Base-by-base conservation (phyloP, 2,113 vertebrate genomes). In the Synchiropus splendidus region DNA sequence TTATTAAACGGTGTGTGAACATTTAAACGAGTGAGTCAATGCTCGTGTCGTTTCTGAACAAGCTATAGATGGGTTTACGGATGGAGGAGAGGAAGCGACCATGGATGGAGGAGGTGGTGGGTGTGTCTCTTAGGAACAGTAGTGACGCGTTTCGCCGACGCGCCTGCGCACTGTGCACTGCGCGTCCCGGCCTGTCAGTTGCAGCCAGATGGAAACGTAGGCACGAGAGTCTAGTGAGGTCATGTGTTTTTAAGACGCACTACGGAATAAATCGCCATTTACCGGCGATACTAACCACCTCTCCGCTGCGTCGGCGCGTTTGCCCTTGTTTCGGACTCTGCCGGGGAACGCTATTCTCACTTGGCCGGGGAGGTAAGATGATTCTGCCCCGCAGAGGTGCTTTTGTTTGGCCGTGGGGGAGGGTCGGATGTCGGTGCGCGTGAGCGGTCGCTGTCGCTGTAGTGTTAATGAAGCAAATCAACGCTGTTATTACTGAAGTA, bases 371-470 rank as follows among this genome's bases (percentile, higher is more conserved):
- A 81, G 81, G 85, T 85, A 84, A 85, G 79, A 76, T 43, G 39
- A 57, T 60, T 69, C 63, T 10, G 73, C 57, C 55, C 46, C 58
- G 59, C 61, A 41, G 61, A 67, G 70, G 46, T 46, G 67, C 71
- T 79, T 71, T 86, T 85, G 81, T 85, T 83, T 80, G 55, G 46
- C 47, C 79, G 81, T 80, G 83, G 85, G 55, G 85, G 83, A 82
- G 77, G 83, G 79, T 78, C 59, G 67, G 16, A n/a, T 59, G 49
- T 46, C 45, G 57, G 51, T 43, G 9, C 31, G 48, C 58, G 44
- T 50, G 12, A 57, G 59, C 68, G 37, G 71, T 52, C 42, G 62
- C 42, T 47, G 6, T 18, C n/a, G n/a, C n/a, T n/a, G n/a, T n/a
- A n/a, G n/a, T n/a, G n/a, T n/a, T n/a, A n/a, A n/a, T n/a, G n/a